Evolutionary conservation across 1,140 invertebrate species (phyloP).

Genomic region (Drosophila erecta): DNA sequence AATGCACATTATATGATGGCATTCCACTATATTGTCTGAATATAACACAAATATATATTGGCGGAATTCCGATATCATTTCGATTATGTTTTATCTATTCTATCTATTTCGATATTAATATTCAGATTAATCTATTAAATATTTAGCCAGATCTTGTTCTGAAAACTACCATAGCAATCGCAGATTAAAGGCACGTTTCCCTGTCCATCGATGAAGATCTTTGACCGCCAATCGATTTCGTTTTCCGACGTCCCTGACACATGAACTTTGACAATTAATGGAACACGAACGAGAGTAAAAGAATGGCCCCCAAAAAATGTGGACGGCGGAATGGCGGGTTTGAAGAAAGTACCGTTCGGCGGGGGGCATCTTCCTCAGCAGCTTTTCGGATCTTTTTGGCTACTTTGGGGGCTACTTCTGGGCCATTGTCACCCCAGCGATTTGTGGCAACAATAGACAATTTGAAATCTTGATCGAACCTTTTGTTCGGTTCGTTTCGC

Average conservation of each 20-base stretch:
- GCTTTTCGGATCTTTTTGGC: constrained; percentile 21
- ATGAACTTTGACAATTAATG: constrained; percentile 67
- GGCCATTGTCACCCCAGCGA: constrained; percentile 50
- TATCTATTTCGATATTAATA: too few species aligned
- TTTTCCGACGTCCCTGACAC: constrained; percentile 58
- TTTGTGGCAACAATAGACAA: constrained; percentile 57
- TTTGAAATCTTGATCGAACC: constrained; percentile 70
- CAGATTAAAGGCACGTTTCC: background rate
- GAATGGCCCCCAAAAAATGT: constrained; percentile 7
- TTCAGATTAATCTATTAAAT: too few species aligned
- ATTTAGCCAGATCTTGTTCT: too few species aligned
- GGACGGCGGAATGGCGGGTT: background rate
- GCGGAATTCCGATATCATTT: too few species aligned
- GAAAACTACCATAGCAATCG: background rate
- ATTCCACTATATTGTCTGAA: too few species aligned
- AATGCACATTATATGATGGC: too few species aligned
- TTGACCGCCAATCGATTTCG: constrained; percentile 57
- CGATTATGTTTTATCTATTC: too few species aligned
- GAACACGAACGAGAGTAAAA: constrained; percentile 31
- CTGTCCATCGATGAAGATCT: constrained; percentile 14
- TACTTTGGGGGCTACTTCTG: constrained; percentile 29
- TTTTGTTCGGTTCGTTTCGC: constrained; percentile 54
- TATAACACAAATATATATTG: too few species aligned
- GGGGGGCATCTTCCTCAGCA: constrained; percentile 13
- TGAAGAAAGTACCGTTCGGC: constrained; percentile 61